phyloP scores from a whole-genome alignment of 2,113 vertebrate species.

The Spea bombifrons region DNA sequence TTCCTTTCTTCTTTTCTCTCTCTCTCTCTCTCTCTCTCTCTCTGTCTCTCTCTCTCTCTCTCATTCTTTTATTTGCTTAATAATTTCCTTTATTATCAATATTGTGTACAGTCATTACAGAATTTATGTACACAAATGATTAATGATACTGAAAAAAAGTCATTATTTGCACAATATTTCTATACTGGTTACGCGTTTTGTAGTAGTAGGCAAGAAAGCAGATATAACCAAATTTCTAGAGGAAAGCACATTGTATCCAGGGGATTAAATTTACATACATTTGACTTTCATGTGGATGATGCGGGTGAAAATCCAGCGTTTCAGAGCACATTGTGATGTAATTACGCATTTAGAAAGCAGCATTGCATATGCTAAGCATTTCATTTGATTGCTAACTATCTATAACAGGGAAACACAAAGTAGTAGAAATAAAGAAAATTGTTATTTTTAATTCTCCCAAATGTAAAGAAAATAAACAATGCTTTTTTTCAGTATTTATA shows the following conservation, averaged over 20 bases:
- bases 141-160: too few species aligned
- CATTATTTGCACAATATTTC: too few species aligned
- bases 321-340: neutral
- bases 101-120: too few species aligned
- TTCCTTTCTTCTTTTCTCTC: too few species aligned
- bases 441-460: too few species aligned
- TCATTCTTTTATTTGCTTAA: too few species aligned
- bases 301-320: neutral
- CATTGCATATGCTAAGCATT: neutral
- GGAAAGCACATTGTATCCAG: neutral
- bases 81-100: too few species aligned
- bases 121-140: too few species aligned
- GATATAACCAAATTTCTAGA: neutral
- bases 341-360: slow-evolving; percentile 2
- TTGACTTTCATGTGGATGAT: slow-evolving; percentile 6
- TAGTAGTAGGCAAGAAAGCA: neutral
- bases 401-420: neutral
- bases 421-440: neutral
- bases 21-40: too few species aligned
- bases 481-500: too few species aligned
- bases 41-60: too few species aligned
- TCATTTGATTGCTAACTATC: neutral
- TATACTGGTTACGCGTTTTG: neutral
- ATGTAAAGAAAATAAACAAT: too few species aligned
- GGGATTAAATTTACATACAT: neutral